Base-by-base conservation (phyloP, 2,113 vertebrate genomes). In the Pollimyrus isidori region DNA sequence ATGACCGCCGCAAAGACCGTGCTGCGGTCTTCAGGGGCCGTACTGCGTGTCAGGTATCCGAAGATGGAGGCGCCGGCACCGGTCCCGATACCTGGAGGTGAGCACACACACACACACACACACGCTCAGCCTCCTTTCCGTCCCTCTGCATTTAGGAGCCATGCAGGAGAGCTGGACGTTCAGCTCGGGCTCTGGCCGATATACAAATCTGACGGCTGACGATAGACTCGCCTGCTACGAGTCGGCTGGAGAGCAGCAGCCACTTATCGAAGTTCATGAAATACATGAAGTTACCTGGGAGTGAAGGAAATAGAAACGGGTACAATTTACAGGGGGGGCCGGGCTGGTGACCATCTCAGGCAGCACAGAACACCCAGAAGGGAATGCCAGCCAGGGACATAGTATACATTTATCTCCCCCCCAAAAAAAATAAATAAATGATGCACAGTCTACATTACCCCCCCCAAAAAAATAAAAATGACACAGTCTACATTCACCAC, bases 1-100 rank as follows among this genome's bases (percentile, higher is more conserved):
- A 97, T 97, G 83, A 97, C 93, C 84, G 95, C 96, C 0, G 96
- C 96, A 65, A 97, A 97, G 84, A 97, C 93, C 4, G 94, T 92
- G 0, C 96, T 94, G 0, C 96, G 95, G 86, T 97, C 97, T 35
- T 96, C 94, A 0, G 95, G 94, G 6, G 86, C 92, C 3, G 96
- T 97, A 83, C 92, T 94, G 3, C 93, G 93, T 3, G 96, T 97
- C 88, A 97, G 92, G 92, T 96, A 96, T n/a, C 96, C 94, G 52
- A 97, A 97, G 90, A 97, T 96, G 90, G 95, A 96, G 73, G 96
- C 96, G 7, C 96, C 96, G 0, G 95, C 96, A 86, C 97, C 97
- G 0, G 95, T 95, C 6, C 96, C 97, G 9, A 97, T 91, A 89
- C 97, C 96, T 97, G 87, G 19, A 90, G 1, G 65, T 6, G 21